These are phyloP conservation scores for Cephus cinctus DNA, from an alignment of 1,140 invertebrate genomes.

Conservation along the genomic window DNA sequence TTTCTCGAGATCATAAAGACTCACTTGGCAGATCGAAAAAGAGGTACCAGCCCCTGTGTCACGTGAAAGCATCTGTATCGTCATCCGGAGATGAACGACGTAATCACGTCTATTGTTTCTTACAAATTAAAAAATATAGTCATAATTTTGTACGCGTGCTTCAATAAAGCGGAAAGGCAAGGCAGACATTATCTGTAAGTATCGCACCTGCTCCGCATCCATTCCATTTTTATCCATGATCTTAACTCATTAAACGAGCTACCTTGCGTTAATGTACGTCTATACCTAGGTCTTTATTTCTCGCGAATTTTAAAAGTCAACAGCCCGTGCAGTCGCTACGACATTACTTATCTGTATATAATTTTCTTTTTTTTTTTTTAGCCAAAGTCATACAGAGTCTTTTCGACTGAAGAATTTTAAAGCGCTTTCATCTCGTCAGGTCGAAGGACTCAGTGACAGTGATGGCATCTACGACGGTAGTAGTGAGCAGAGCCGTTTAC, in stretches of 20 bases:
- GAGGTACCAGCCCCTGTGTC: constrained; percentile 48
- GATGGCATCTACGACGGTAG: background rate
- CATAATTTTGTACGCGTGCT: background rate
- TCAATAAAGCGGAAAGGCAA: no score
- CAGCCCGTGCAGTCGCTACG: no score
- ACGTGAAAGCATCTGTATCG: constrained; percentile 26
- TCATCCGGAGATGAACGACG: no score
- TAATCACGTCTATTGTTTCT: no score
- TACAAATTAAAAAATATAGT: background rate
- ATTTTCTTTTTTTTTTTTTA: no score
- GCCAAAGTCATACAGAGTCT: background rate
- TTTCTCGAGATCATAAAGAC: constrained; percentile 75
- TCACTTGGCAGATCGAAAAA: constrained; percentile 64
- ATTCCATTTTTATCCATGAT: no score
- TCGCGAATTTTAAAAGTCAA: no score
- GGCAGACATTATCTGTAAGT: background rate
- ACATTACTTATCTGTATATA: no score
- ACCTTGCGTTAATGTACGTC: no score
- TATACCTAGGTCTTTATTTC: no score
- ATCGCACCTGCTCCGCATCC: background rate
- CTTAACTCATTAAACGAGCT: no score
- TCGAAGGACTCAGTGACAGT: background rate
- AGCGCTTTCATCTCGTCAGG: no score
- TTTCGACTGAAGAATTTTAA: background rate
- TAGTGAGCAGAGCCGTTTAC: constrained; percentile 20